Evolutionary conservation across 2,797 vertebrate genomes (phyloP).

Genomic region (Crocidura indochinensis): DNA sequence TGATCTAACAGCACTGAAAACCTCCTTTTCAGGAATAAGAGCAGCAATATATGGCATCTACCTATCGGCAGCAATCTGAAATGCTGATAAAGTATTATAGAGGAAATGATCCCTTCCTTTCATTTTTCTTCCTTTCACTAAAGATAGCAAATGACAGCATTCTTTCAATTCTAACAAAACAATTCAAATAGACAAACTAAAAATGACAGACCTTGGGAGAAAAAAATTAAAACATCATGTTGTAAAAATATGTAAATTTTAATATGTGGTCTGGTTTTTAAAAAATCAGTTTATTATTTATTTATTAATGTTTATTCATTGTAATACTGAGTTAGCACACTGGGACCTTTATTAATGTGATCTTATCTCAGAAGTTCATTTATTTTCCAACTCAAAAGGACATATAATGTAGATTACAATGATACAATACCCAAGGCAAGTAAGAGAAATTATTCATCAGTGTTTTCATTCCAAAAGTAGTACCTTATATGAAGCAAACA

Average conservation of each 20-base stretch:
- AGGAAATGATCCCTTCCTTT: not conserved
- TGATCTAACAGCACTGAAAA: not conserved
- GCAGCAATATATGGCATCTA: not conserved
- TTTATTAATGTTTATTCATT: not conserved
- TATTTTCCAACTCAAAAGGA: conserved; percentile 12
- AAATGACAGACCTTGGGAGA: not conserved
- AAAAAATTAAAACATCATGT: conserved; percentile 40
- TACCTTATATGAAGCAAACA: not conserved
- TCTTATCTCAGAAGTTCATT: not conserved
- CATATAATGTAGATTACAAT: not conserved
- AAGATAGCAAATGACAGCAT: not conserved
- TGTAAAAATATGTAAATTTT: not conserved
- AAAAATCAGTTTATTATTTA: too few species aligned
- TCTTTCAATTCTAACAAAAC: conserved; percentile 19
- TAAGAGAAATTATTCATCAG: not conserved
- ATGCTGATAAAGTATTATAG: not conserved
- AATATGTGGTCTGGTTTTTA: conserved; percentile 40
- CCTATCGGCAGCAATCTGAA: not conserved
- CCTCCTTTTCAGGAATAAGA: not conserved
- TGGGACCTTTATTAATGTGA: not conserved
- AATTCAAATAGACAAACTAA: not conserved
- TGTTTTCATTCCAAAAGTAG: conserved; percentile 24
- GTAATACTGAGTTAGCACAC: not conserved
- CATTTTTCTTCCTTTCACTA: not conserved
- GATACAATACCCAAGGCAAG: not conserved